Evolutionary conservation across 1,140 invertebrate species (phyloP).

Genomic region (Penaeus japonicus): DNA sequence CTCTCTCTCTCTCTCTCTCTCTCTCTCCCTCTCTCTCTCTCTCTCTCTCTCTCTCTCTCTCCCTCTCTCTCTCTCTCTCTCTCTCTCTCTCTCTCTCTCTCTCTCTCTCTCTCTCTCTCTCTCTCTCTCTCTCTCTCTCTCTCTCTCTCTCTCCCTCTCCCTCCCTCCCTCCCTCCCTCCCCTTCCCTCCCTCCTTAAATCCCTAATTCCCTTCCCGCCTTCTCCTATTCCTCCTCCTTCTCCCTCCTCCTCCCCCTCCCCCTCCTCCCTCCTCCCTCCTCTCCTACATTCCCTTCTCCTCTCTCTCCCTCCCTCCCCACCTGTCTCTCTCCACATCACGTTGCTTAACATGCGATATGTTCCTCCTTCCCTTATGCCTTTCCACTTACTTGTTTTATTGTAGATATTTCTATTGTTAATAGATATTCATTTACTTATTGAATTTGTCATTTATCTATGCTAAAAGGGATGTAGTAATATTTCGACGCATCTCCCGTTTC

Average conservation of each 20-base stretch:
- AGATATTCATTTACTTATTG: too few species aligned
- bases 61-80: neutral
- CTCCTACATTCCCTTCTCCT: neutral
- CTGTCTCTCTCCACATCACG: neutral
- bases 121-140: neutral
- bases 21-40: conserved; percentile 1
- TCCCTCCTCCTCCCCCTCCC: neutral
- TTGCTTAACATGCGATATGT: neutral
- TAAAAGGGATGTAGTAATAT: too few species aligned
- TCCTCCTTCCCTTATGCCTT: neutral
- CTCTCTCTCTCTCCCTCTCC: neutral
- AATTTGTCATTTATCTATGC: too few species aligned
- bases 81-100: neutral
- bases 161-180: neutral
- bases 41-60: neutral
- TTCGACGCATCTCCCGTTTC: neutral
- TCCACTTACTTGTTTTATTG: neutral
- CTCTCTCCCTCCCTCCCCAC: neutral
- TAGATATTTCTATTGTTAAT: too few species aligned
- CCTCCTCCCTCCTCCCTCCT: neutral
- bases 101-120: neutral
- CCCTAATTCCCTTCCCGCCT: neutral
- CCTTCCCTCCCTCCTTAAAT: neutral
- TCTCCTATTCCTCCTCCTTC: neutral
- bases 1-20: neutral